Conservation (phyloP, 2,888 invertebrate species). For the Noctua janthina region DNA sequence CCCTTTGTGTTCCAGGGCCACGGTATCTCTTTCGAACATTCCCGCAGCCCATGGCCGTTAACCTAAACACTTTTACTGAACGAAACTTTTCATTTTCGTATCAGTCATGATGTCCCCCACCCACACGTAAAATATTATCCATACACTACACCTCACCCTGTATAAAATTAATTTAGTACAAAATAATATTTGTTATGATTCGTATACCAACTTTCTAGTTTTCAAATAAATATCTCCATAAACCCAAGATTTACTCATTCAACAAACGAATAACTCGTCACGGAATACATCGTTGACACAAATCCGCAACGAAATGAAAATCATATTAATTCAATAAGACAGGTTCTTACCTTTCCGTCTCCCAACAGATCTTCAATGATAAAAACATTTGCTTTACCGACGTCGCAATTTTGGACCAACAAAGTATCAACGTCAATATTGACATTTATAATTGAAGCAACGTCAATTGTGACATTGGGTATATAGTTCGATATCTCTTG, state of each 20-base stretch:
- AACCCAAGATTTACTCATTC: not conserved
- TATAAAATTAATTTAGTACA: not conserved
- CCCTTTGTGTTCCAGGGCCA: too few species aligned
- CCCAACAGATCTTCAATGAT: conserved; percentile 71
- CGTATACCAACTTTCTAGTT: too few species aligned
- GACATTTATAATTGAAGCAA: conserved; percentile 53
- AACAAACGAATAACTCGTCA: not conserved
- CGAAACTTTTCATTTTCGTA: not conserved
- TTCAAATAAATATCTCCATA: too few species aligned
- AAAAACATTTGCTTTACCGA: conserved; percentile 68
- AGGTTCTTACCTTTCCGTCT: conserved; percentile 70
- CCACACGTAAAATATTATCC: not conserved
- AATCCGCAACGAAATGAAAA: conserved; percentile 22
- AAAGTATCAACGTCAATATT: conserved; percentile 47
- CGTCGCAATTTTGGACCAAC: conserved; percentile 35
- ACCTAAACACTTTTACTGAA: not conserved
- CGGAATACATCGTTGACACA: conserved; percentile 1
- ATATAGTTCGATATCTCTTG: conserved; percentile 61
- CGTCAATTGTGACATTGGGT: conserved; percentile 55
- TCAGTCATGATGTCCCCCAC: not conserved
- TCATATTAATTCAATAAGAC: conserved; percentile 10
- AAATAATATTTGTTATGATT: not conserved
- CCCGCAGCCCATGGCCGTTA: not conserved
- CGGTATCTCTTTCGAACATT: too few species aligned
- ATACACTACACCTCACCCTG: not conserved